Percentiles rank a stretch among this genome's conserved stretches.
Conservation (phyloP, 2,888 invertebrate genomes). For the Lasius fuliginosus region DNA sequence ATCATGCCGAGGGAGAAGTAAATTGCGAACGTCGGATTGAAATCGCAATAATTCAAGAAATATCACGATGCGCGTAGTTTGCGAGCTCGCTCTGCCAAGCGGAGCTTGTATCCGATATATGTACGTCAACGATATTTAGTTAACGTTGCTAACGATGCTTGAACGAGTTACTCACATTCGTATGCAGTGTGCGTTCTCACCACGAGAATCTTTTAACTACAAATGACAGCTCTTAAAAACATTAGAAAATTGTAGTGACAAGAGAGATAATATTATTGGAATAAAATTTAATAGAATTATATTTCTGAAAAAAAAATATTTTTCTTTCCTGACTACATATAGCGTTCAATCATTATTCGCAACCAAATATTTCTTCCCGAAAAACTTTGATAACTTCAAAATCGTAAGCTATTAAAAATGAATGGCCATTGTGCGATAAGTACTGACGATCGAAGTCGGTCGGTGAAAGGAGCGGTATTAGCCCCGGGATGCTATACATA, state of each 20-base stretch:
- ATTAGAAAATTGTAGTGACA: background rate
- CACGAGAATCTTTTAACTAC: background rate
- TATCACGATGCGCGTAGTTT: slow-evolving; percentile 37
- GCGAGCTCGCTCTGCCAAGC: background rate
- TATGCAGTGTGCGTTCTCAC: background rate
- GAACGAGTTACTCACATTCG: background rate
- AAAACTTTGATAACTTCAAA: slow-evolving; percentile 3
- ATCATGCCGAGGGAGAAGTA: slow-evolving; percentile 38
- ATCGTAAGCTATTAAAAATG: background rate
- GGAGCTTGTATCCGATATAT: background rate
- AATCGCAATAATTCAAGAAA: slow-evolving; percentile 56
- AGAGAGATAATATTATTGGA: background rate
- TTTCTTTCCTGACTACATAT: background rate
- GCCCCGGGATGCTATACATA: background rate
- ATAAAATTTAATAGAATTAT: background rate
- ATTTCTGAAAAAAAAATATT: background rate
- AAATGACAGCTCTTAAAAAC: background rate
- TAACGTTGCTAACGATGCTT: background rate
- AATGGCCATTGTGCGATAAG: slow-evolving; percentile 9
- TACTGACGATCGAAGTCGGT: slow-evolving; percentile 11
- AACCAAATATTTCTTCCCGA: background rate
- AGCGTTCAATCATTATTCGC: background rate
- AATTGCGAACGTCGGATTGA: slow-evolving; percentile 56
- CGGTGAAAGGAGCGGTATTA: background rate
- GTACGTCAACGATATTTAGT: background rate